These are phyloP conservation scores for Hydropsyche betteni DNA, from an alignment of 2,888 invertebrate species.

Conservation along the genomic window DNA sequence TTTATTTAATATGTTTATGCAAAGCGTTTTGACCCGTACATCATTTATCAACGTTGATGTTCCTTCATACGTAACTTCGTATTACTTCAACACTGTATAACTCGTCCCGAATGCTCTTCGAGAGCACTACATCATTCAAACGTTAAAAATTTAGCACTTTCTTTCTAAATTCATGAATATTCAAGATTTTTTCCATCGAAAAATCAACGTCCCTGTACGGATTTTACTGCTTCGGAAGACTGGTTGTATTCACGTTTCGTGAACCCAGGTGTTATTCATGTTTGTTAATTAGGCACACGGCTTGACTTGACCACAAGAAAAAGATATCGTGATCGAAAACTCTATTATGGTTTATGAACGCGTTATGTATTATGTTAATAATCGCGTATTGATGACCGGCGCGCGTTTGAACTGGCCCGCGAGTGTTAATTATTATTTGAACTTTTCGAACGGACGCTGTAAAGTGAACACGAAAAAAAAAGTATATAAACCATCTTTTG, in stretches of 20 bases:
- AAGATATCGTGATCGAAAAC: slow-evolving; percentile 23
- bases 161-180: no score
- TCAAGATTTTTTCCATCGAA: no score
- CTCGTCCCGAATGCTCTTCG: no score
- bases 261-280: slow-evolving; percentile 9
- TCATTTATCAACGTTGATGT: slow-evolving; percentile 48
- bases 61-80: slow-evolving; percentile 40
- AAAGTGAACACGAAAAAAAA: not conserved
- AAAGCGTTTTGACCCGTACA: slow-evolving; percentile 49
- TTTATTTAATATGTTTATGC: slow-evolving; percentile 45
- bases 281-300: slow-evolving; percentile 26
- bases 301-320: not conserved
- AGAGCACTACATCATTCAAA: no score
- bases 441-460: slow-evolving; percentile 1
- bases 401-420: slow-evolving; percentile 17
- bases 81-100: slow-evolving; percentile 4
- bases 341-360: slow-evolving; percentile 24
- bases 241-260: no score
- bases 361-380: slow-evolving; percentile 21
- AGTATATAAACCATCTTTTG: not conserved
- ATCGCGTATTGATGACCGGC: slow-evolving; percentile 17
- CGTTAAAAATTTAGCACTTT: no score
- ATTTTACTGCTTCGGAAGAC: no score
- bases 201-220: no score
- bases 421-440: slow-evolving; percentile 21